Evolutionary conservation across 30 jellyfish, hydroid and myxozoan species (phyloP), one percentile per base, ranked within the genome.

Genomic region (Mastigias papua): DNA sequence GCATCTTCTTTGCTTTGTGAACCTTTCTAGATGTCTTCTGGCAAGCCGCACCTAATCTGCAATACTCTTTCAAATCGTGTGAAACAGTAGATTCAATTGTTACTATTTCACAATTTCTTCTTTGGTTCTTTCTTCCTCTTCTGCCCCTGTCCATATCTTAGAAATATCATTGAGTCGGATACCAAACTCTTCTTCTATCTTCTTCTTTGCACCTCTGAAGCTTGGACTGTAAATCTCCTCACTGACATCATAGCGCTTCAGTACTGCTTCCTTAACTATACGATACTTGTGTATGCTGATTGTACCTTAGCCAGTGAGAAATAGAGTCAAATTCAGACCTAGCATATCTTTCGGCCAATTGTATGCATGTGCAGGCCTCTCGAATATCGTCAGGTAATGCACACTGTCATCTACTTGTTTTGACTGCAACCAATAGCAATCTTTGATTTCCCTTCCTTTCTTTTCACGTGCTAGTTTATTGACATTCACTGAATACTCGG

Each of bases 21-120:
- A n/a, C n/a, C n/a, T 76, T 66, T 64, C 30, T 28, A 42, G 51
- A 8, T 15, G 89, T 50, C 89, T 58, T 46, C 32, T 70, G 87
- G n/a, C 80, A 70, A 1, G 66, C 0, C 5, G 71, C 78, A 49
- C 78, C 34, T 15, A 78, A 83, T 25, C 34, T 29, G 76, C 87
- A 29, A 34, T 66, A 69, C 29, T 60, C 20, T 23, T 17, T 6
- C 6, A 82, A 54, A 37, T 66, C 87, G 27, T 37, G 86, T 3
- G 75, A 1, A 3, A 2, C 22, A 65, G 19, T 26, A 3, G 72
- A n/a, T 26, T 60, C 72, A 7, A 60, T 60, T 26, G 17, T 26
- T 3, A 65, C 23, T 7, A 65, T 25, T 19, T 65, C 76, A 31
- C 42, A 28, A 65, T 65, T 42, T 60, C 50, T 42, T 31, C 5